phyloP scores from a whole-genome alignment of 2,888 invertebrate genomes.

The Oeneis ivallda region DNA sequence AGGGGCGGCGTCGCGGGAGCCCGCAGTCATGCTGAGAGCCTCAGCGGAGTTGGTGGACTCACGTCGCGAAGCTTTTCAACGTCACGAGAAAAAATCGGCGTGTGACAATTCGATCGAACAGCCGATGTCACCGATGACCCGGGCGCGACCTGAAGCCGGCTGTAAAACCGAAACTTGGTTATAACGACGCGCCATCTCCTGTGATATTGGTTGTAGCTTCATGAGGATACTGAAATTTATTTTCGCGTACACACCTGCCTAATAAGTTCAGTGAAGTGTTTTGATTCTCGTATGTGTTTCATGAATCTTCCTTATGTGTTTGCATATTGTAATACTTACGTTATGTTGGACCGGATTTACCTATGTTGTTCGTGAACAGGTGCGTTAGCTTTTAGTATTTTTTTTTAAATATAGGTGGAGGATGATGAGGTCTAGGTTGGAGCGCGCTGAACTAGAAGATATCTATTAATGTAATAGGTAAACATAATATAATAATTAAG shows the following conservation, averaged over 20 bases:
- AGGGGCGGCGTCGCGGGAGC: conserved; percentile 80
- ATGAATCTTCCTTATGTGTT: conserved; percentile 48
- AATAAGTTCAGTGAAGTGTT: conserved; percentile 70
- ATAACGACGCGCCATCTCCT: conserved; percentile 70
- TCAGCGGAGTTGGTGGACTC: conserved; percentile 77
- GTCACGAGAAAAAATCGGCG: conserved; percentile 68
- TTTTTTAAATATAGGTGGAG: neutral
- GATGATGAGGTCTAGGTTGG: neutral
- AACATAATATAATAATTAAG: too few relatives aligned
- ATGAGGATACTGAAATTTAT: conserved; percentile 67
- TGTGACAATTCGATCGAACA: conserved; percentile 67
- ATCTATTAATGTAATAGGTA: too few relatives aligned
- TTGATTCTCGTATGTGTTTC: conserved; percentile 55
- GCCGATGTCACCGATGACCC: conserved; percentile 57
- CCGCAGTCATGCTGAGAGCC: conserved; percentile 80
- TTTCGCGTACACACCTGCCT: conserved; percentile 47
- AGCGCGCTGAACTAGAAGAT: neutral
- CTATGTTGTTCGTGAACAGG: conserved; percentile 28
- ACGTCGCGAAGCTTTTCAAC: conserved; percentile 73
- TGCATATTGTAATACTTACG: neutral
- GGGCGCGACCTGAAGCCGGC: conserved; percentile 46
- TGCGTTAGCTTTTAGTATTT: conserved; percentile 17
- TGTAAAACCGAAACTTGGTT: conserved; percentile 57
- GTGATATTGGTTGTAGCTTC: conserved; percentile 65
- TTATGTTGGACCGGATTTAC: conserved; percentile 30